A percentile compares a stretch with the other conserved stretches of the same genome.
Evolutionary conservation across 2,113 vertebrate species (phyloP).

Genomic region (Elephantulus edwardii): DNA sequence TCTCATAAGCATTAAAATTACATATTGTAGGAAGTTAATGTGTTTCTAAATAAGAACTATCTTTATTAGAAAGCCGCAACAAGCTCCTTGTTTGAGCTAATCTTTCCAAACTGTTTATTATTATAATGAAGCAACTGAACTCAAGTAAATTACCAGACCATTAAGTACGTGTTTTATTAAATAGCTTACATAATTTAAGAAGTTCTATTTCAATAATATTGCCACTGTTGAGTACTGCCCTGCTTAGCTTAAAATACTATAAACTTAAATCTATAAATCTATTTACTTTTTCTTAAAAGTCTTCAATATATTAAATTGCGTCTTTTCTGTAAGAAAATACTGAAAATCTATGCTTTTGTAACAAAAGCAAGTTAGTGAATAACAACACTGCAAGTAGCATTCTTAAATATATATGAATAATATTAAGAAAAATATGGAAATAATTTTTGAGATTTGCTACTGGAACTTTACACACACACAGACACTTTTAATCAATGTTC

Average conservation of each 20-base stretch:
- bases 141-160: slow-evolving; percentile 52
- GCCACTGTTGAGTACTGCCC: slow-evolving; percentile 3
- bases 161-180: slow-evolving; percentile 3
- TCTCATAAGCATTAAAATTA: background rate
- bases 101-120: background rate
- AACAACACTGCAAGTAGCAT: background rate
- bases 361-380: background rate
- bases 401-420: too few species aligned
- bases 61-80: background rate
- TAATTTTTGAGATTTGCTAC: background rate
- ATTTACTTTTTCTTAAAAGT: slow-evolving; percentile 2
- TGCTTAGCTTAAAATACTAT: slow-evolving; percentile 23
- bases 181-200: background rate
- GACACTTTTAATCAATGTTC: background rate
- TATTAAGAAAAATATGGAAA: background rate
- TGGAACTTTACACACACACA: background rate
- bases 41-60: background rate
- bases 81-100: background rate
- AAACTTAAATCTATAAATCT: slow-evolving; percentile 14
- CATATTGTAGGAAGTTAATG: background rate
- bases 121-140: background rate
- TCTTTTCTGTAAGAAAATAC: background rate
- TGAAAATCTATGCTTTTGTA: background rate
- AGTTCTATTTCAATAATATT: slow-evolving; percentile 4
- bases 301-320: background rate